A percentile compares a stretch with the other conserved stretches of the same genome.
Conservation (phyloP, 2,797 vertebrate genomes). For the Odontamblyopus rebecca region DNA sequence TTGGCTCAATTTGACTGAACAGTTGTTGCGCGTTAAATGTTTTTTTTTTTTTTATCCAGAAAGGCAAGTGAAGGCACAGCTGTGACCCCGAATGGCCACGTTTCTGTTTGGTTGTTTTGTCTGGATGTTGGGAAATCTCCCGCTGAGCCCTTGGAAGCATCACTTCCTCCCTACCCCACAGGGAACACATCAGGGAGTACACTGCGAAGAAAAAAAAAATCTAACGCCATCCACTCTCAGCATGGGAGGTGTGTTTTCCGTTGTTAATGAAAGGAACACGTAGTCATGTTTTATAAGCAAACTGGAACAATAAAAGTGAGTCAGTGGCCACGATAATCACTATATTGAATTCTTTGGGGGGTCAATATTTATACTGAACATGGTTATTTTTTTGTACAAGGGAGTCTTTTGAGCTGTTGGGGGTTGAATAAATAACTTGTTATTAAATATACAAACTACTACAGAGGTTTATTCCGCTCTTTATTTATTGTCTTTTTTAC, state of each 20-base stretch:
- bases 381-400: too few species aligned
- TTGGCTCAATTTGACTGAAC: slow-evolving; percentile 46
- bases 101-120: slow-evolving; percentile 22
- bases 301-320: background rate
- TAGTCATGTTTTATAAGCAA: background rate
- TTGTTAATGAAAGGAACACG: background rate
- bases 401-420: too few species aligned
- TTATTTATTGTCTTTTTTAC: too few species aligned
- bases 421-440: too few species aligned
- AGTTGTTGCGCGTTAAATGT: slow-evolving; percentile 47
- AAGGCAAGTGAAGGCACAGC: slow-evolving; percentile 65
- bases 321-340: background rate
- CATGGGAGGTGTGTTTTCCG: background rate
- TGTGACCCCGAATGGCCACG: slow-evolving; percentile 49
- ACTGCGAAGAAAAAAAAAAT: slow-evolving; percentile 8
- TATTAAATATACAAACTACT: too few species aligned
- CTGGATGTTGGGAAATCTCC: slow-evolving; percentile 36
- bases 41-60: slow-evolving; percentile 37
- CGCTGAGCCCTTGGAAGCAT: slow-evolving; percentile 43
- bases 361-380: too few species aligned
- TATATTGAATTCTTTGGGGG: too few species aligned
- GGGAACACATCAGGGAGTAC: slow-evolving; percentile 23
- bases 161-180: slow-evolving; percentile 31
- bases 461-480: too few species aligned
- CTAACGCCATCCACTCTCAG: background rate